Evolutionary conservation across 1,140 invertebrate genomes (phyloP).

Genomic region (Nasonia longicornis): DNA sequence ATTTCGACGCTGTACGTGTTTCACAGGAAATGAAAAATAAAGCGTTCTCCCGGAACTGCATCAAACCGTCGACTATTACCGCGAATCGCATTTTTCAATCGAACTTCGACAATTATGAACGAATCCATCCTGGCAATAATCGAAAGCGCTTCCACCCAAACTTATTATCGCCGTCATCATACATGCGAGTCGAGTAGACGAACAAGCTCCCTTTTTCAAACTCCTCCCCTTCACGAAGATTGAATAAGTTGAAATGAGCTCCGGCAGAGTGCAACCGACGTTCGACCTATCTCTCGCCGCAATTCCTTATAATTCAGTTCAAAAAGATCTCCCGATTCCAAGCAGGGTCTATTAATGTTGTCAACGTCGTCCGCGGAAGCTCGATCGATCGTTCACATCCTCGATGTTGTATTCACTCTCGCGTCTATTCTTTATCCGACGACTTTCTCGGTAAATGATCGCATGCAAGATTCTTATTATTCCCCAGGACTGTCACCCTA

Average conservation of each 20-base stretch:
- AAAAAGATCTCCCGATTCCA: neutral
- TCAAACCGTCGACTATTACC: too few species aligned
- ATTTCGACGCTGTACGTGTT: too few species aligned
- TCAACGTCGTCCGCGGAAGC: neutral
- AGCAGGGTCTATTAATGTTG: neutral
- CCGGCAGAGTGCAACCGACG: neutral
- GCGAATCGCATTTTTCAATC: too few species aligned
- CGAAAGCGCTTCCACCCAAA: too few species aligned
- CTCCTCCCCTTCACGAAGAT: slow-evolving; percentile 27
- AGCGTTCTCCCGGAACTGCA: too few species aligned
- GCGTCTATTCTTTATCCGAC: too few species aligned
- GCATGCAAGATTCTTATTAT: neutral
- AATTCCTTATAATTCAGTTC: neutral
- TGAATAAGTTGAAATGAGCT: slow-evolving; percentile 45
- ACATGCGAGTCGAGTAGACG: neutral
- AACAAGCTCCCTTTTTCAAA: neutral
- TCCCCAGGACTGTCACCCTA: neutral
- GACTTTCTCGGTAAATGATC: too few species aligned
- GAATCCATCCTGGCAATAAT: too few species aligned
- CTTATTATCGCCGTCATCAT: neutral
- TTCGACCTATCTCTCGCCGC: neutral
- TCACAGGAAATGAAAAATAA: too few species aligned
- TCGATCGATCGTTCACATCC: too few species aligned
- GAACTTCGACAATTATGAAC: too few species aligned
- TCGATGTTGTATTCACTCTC: too few species aligned